Conservation (phyloP, 1,140 invertebrate species). For the Drosophila sechellia region DNA sequence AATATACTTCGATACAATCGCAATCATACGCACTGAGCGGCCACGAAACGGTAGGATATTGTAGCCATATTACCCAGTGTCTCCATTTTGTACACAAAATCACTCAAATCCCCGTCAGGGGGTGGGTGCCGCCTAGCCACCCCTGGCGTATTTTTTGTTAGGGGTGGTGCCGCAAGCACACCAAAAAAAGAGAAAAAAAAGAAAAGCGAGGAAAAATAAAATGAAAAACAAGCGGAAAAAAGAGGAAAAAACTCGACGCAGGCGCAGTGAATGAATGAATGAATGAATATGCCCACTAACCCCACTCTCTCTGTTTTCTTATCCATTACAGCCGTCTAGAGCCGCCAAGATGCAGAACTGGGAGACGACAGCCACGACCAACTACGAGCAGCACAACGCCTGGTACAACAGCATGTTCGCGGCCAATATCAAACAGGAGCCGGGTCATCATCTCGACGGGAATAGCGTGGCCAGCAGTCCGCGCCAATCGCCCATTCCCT, state of each 20-base stretch:
- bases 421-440: slow-evolving; percentile 76
- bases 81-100: slow-evolving; percentile 61
- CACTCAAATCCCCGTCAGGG: slow-evolving; percentile 51
- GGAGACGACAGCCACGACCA: slow-evolving; percentile 76
- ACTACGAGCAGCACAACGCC: slow-evolving; percentile 79
- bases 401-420: slow-evolving; percentile 83
- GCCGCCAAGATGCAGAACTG: slow-evolving; percentile 81
- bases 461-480: slow-evolving; percentile 63
- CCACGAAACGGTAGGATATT: slow-evolving; percentile 46
- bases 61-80: slow-evolving; percentile 8
- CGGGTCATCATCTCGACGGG: slow-evolving; percentile 54
- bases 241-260: slow-evolving; percentile 65
- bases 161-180: slow-evolving; percentile 61
- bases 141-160: slow-evolving; percentile 50
- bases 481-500: slow-evolving; percentile 59
- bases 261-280: slow-evolving; percentile 48
- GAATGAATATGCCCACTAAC: slow-evolving; percentile 15
- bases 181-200: slow-evolving; percentile 33
- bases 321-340: slow-evolving; percentile 44
- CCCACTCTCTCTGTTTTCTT: slow-evolving; percentile 17
- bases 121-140: slow-evolving; percentile 30
- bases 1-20: slow-evolving; percentile 36
- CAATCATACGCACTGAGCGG: slow-evolving; percentile 19
- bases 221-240: slow-evolving; percentile 40
- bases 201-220: slow-evolving; percentile 40